phyloP scores from a whole-genome alignment of 1,140 invertebrate genomes.

The Teleopsis dalmanni region DNA sequence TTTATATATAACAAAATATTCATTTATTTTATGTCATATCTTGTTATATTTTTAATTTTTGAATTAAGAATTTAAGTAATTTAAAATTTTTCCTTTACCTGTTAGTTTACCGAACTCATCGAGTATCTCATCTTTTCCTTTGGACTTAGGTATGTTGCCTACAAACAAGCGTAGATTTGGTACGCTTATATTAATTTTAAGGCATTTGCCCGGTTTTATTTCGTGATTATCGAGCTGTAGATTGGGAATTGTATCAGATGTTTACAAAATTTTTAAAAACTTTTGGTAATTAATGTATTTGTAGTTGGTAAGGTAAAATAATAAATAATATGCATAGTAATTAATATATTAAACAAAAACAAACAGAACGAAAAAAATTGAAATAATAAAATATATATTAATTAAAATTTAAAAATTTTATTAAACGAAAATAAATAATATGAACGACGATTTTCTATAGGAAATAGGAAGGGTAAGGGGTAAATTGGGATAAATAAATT shows the following conservation, averaged over 20 bases:
- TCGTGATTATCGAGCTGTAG: constrained; percentile 98
- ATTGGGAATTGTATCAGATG: constrained; percentile 47
- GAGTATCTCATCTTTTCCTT: constrained; percentile 99
- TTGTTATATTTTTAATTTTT: not conserved
- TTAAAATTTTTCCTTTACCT: constrained; percentile 63
- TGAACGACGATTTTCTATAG: no score
- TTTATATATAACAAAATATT: constrained; percentile 3
- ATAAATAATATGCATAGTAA: no score
- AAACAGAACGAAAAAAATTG: no score
- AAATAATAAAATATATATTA: no score
- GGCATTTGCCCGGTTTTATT: constrained; percentile 97
- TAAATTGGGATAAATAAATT: no score
- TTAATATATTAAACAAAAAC: no score
- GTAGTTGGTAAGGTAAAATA: constrained; percentile 9
- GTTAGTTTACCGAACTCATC: constrained; percentile 99
- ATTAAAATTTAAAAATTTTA: no score
- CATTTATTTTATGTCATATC: not conserved
- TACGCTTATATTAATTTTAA: constrained; percentile 99
- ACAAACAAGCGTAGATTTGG: constrained; percentile 99
- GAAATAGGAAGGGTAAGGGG: no score
- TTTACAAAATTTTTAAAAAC: no score
- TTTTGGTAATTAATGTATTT: constrained; percentile 6
- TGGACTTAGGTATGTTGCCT: constrained; percentile 99
- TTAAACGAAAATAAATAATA: no score
- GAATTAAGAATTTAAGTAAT: constrained; percentile 7